Evolutionary conservation across 2,113 vertebrate genomes (phyloP), one percentile per base, ranked within the genome.

Genomic region (Thermophis baileyi): DNA sequence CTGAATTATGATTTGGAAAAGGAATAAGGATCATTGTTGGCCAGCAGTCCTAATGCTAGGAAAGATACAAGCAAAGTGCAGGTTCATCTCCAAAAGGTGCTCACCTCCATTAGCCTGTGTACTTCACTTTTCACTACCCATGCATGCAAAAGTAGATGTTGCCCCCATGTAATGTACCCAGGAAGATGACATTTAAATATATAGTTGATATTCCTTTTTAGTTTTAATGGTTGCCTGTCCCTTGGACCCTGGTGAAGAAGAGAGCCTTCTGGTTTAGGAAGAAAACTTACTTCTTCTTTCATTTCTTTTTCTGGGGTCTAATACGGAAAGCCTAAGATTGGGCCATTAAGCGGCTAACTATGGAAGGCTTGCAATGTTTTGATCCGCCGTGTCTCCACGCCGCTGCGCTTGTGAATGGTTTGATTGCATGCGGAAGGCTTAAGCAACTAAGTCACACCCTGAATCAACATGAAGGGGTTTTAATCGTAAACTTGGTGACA

Each of bases 401-500:
- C 3, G 85, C 96, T 95, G 95, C 20, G 30, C 54, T 93, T 57
- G 9, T 91, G 88, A 96, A 95, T 94, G 92, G 90, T 92, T 95
- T 95, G 96, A 94, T 96, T 95, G 95, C 96, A 93, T 40, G 92
- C 85, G 81, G 93, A 94, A 95, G 51, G 93, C 94, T 92, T 94
- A 95, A 92, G 95, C 95, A 91, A 93, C 54, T 25, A 54, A 94
- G 92, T 87, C 92, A 93, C 94, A 35, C 86, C 95, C 94, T 89
- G 91, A 94, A 63, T 88, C 94, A 86, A 95, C 92, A 51, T 22
- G 93, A 95, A 94, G 27, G 1, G 92, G 88, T 69, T 89, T 57
- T 96, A 95, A 96, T 95, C 92, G 94, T 93, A 94, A 96, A 96
- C 95, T 95, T 94, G 92, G 94, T 92, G 95, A 96, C 95, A 96